phyloP scores from a whole-genome alignment of 2,888 invertebrate genomes.

The Allacma fusca region DNA sequence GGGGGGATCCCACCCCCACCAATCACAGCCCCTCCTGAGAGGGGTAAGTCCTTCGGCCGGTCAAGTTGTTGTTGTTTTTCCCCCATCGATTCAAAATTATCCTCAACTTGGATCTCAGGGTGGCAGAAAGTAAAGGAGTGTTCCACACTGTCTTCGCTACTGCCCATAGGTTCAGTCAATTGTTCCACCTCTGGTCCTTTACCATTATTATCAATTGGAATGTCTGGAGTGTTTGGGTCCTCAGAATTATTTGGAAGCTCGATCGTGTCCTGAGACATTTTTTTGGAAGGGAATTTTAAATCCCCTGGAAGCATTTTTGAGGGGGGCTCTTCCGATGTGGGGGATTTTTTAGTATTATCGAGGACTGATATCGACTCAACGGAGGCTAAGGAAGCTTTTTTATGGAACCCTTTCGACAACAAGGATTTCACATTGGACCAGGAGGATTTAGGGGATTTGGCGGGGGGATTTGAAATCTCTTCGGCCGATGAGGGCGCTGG shows the following conservation, averaged over 20 bases:
- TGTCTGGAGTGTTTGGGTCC: no score
- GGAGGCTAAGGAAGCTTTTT: constrained; percentile 18
- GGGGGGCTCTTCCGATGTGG: constrained; percentile 5
- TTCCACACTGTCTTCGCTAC: no score
- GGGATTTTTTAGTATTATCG: not conserved
- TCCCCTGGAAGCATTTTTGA: no score
- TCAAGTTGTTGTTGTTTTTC: not conserved
- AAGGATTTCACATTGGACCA: constrained; percentile 41
- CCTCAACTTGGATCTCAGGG: not conserved
- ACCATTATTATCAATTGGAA: no score
- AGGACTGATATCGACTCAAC: not conserved
- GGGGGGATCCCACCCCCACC: not conserved
- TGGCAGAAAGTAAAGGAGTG: no score
- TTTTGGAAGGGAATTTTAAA: no score
- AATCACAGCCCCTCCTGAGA: not conserved
- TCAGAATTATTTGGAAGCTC: not conserved
- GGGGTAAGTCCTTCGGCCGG: constrained; percentile 42
- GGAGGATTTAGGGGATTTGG: constrained; percentile 38
- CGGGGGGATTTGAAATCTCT: not conserved
- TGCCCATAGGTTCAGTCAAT: no score
- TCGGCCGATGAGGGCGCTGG: constrained; percentile 6
- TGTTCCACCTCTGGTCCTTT: no score
- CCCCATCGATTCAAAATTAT: no score
- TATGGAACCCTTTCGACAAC: constrained; percentile 28
- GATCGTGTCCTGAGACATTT: not conserved